phyloP scores from a whole-genome alignment of 1,140 invertebrate genomes.

The Leptinotarsa defecta region DNA sequence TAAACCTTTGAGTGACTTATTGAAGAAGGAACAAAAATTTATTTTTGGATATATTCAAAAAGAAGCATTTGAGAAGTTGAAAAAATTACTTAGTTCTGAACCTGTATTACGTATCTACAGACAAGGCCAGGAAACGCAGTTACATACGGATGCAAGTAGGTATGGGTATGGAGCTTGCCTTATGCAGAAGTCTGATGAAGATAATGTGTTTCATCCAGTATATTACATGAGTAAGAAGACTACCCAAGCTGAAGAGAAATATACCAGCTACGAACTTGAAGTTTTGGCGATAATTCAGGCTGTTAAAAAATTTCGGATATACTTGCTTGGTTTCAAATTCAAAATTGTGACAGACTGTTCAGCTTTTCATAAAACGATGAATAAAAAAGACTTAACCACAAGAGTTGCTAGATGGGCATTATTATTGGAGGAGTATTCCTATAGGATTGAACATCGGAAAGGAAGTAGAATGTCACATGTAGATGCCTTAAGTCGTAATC shows the following conservation, averaged over 20 bases:
- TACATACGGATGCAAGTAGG: conserved; percentile 44
- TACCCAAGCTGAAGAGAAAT: conserved; percentile 47
- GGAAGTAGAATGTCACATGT: conserved; percentile 55
- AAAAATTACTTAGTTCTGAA: conserved; percentile 22
- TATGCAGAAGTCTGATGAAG: conserved; percentile 16
- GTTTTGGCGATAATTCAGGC: conserved; percentile 59
- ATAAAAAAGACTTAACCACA: conserved; percentile 45
- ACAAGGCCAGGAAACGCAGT: conserved; percentile 37
- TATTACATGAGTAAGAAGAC: conserved; percentile 43
- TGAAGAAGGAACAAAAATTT: conserved; percentile 34
- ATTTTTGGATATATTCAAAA: conserved; percentile 29
- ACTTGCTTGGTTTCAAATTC: too few relatives aligned
- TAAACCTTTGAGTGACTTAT: conserved; percentile 42
- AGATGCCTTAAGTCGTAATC: conserved; percentile 54
- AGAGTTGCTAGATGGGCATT: conserved; percentile 53
- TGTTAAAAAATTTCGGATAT: conserved; percentile 57
- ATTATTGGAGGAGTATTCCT: conserved; percentile 51
- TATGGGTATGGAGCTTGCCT: too few relatives aligned
- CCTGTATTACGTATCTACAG: too few relatives aligned
- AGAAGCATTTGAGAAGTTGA: conserved; percentile 38
- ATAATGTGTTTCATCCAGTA: conserved; percentile 57
- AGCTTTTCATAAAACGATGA: conserved; percentile 49
- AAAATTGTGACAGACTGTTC: conserved; percentile 42
- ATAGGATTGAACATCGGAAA: conserved; percentile 49
- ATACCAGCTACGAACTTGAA: conserved; percentile 57